Evolutionary conservation across 2,797 vertebrate species (phyloP).

Genomic region (Myotis vivesi): DNA sequence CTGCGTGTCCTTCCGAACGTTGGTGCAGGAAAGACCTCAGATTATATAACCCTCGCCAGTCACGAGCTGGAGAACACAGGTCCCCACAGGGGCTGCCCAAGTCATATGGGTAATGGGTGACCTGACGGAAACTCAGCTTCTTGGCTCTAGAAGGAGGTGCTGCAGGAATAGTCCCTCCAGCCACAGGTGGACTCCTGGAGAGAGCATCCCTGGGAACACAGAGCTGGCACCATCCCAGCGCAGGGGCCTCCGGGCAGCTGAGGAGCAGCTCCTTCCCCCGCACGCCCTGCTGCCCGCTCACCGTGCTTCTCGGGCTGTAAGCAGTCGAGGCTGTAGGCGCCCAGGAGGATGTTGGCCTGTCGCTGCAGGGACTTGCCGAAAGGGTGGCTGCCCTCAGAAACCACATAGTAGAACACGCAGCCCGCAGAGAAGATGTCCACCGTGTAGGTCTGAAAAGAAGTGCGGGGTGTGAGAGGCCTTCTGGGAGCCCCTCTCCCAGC

Average conservation of each 20-base stretch:
- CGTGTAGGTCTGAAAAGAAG: constrained; percentile 90
- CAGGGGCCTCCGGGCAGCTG: rapidly evolving
- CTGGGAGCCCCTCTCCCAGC: too few species aligned
- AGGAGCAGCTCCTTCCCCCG: rapidly evolving
- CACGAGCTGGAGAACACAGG: neutral
- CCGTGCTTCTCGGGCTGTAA: constrained; percentile 90
- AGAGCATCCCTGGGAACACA: neutral
- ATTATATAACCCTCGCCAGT: neutral
- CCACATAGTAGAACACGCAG: constrained; percentile 97
- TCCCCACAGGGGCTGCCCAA: neutral
- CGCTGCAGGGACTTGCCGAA: constrained; percentile 97
- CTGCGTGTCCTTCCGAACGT: neutral
- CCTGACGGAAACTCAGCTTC: neutral
- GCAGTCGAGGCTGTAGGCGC: constrained; percentile 90
- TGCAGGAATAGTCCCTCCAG: neutral
- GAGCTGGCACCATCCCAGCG: neutral
- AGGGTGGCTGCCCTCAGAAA: constrained; percentile 94
- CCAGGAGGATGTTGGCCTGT: constrained; percentile 96
- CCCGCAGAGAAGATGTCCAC: constrained; percentile 99
- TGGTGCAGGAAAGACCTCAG: neutral
- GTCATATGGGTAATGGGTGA: neutral
- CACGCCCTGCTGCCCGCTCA: constrained; percentile 71
- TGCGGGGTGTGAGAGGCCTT: neutral
- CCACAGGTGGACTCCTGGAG: neutral
- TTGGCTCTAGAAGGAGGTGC: neutral